A percentile compares a stretch with the other conserved stretches of the same genome.
Evolutionary conservation across 2,797 vertebrate genomes (phyloP).

Genomic region (Gymnothorax reevesii): DNA sequence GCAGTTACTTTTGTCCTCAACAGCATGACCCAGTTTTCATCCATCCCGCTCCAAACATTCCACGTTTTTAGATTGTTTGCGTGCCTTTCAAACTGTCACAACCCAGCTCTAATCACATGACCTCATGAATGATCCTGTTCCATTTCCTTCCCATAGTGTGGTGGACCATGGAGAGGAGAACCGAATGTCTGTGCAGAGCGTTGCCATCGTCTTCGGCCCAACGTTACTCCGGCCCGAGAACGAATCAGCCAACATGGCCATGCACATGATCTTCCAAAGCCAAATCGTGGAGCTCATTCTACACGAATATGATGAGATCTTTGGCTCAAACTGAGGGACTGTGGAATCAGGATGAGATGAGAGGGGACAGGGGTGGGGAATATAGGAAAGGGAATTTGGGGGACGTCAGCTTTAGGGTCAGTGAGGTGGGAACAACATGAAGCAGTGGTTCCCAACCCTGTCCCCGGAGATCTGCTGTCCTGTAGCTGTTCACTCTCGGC

Average conservation of each 20-base stretch:
- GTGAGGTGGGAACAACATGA: slow-evolving; percentile 18
- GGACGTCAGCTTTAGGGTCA: neutral
- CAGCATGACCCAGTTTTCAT: too few species aligned
- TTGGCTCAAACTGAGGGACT: slow-evolving; percentile 57
- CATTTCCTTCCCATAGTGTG: slow-evolving; percentile 69
- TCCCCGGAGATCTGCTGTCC: too few species aligned
- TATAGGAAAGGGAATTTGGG: neutral
- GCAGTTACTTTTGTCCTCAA: too few species aligned
- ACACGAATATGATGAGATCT: slow-evolving; percentile 76
- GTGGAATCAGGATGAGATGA: too few species aligned
- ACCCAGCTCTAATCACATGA: neutral
- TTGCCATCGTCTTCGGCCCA: slow-evolving; percentile 92
- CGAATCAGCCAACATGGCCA: slow-evolving; percentile 82
- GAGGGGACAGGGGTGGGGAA: too few species aligned
- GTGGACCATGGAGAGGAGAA: slow-evolving; percentile 79
- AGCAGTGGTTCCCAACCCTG: too few species aligned
- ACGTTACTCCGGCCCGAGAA: slow-evolving; percentile 83
- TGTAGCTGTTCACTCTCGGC: too few species aligned
- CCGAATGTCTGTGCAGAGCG: slow-evolving; percentile 88
- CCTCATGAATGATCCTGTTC: neutral
- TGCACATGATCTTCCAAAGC: slow-evolving; percentile 95
- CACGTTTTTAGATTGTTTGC: too few species aligned
- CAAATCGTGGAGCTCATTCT: slow-evolving; percentile 92
- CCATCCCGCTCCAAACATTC: too few species aligned
- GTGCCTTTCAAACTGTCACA: too few species aligned